These are phyloP conservation scores for Maniola hyperantus DNA, from an alignment of 2,888 invertebrate genomes.

Conservation along the genomic window DNA sequence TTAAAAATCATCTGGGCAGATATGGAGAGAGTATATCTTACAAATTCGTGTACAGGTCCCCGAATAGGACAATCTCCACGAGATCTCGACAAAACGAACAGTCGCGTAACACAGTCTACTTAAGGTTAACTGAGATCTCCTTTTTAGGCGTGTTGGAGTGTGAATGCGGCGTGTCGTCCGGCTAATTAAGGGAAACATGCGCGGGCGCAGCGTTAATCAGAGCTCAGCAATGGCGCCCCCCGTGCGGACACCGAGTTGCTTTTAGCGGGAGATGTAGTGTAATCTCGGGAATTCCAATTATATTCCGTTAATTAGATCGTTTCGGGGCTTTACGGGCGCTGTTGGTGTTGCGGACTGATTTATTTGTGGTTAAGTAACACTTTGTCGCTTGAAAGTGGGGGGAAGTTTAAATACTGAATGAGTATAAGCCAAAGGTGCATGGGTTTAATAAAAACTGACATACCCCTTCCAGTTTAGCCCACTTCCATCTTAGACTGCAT, in stretches of 20 bases:
- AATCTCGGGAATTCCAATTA: conserved; percentile 76
- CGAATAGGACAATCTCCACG: conserved; percentile 35
- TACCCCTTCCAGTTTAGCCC: too few species aligned
- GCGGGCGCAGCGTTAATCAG: conserved; percentile 70
- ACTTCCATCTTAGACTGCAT: too few species aligned
- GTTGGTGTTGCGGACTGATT: conserved; percentile 22
- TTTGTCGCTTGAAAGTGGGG: not conserved
- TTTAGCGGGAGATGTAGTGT: conserved; percentile 72
- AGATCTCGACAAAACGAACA: conserved; percentile 52
- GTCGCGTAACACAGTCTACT: conserved; percentile 57
- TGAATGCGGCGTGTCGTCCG: conserved; percentile 68
- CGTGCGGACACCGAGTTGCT: conserved; percentile 71
- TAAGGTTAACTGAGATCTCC: conserved; percentile 71
- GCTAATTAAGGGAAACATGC: conserved; percentile 79
- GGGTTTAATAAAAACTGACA: too few species aligned
- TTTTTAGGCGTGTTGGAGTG: conserved; percentile 71
- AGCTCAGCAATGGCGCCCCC: conserved; percentile 40
- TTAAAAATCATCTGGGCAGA: not conserved
- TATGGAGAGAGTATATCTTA: conserved; percentile 14
- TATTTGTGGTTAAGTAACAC: conserved; percentile 9
- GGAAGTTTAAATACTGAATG: not conserved
- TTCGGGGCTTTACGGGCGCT: conserved; percentile 29
- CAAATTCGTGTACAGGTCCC: conserved; percentile 21
- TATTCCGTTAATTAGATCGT: conserved; percentile 54
- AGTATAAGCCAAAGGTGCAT: too few species aligned